Percentiles rank a stretch among this genome's conserved stretches.
These are phyloP conservation scores for Teleiodes luculella DNA, from an alignment of 2,888 invertebrate genomes.

Conservation along the genomic window DNA sequence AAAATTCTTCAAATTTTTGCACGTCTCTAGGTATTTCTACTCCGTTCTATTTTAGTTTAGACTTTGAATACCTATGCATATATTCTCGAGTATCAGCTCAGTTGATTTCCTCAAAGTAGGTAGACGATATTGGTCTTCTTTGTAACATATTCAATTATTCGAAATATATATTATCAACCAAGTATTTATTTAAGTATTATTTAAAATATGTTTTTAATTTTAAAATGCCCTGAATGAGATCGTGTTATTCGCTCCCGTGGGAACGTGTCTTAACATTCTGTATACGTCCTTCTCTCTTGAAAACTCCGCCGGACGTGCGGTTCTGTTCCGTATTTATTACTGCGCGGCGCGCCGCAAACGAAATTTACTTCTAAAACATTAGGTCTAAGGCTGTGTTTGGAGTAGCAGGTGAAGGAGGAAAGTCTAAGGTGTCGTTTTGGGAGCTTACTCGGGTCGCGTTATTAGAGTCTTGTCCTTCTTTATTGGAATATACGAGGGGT, in stretches of 20 bases:
- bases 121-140: no score
- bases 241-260: not conserved
- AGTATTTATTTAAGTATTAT: no score
- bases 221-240: no score
- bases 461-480: constrained; percentile 69
- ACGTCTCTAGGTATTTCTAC: no score
- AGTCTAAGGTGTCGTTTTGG: constrained; percentile 65
- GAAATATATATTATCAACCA: no score
- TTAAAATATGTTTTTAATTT: no score
- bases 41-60: no score
- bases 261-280: constrained; percentile 48
- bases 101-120: no score
- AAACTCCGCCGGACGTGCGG: constrained; percentile 62
- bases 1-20: no score
- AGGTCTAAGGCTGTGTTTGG: constrained; percentile 36
- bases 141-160: no score
- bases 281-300: constrained; percentile 50
- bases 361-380: constrained; percentile 27
- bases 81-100: no score
- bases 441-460: constrained; percentile 64
- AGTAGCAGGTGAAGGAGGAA: constrained; percentile 24
- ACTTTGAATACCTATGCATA: no score
- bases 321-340: constrained; percentile 62
- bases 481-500: constrained; percentile 65
- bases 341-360: constrained; percentile 15